phyloP scores from a whole-genome alignment of 2,888 invertebrate genomes.

The Hylaea fasciaria region DNA sequence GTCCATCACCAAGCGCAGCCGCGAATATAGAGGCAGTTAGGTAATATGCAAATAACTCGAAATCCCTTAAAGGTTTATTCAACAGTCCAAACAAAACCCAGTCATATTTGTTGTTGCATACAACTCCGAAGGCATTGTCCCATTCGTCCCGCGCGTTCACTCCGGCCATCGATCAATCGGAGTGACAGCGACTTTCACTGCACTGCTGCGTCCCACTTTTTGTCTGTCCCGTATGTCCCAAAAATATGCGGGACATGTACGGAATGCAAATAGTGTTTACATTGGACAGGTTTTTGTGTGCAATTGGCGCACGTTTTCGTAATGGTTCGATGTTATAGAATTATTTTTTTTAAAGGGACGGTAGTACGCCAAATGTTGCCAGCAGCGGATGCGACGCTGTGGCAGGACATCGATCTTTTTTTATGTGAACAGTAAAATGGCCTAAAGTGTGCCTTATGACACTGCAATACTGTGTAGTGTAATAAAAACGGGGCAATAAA shows the following conservation, averaged over 20 bases:
- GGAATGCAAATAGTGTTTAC: conserved; percentile 30
- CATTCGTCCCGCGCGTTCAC: not conserved
- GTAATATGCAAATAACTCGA: no score
- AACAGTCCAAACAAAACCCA: not conserved
- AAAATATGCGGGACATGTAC: conserved; percentile 20
- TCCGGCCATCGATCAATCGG: conserved; percentile 22
- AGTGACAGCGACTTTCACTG: conserved; percentile 22
- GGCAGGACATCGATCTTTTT: not conserved
- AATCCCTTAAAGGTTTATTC: no score
- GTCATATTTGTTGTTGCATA: conserved; percentile 3
- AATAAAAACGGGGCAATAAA: no score
- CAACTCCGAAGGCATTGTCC: not conserved
- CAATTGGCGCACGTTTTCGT: conserved; percentile 15
- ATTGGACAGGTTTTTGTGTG: conserved; percentile 18
- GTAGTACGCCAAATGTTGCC: conserved; percentile 3
- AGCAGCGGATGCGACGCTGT: not conserved
- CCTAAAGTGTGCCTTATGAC: no score
- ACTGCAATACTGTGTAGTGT: no score
- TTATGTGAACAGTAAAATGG: not conserved
- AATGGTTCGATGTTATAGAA: conserved; percentile 28
- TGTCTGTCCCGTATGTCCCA: conserved; percentile 13
- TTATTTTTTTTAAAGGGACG: conserved; percentile 16
- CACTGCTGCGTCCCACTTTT: conserved; percentile 10
- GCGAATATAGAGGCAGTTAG: no score
- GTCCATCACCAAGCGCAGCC: no score